phyloP scores from a whole-genome alignment of 1,140 invertebrate genomes.

The Luehdorfia chinensis region DNA sequence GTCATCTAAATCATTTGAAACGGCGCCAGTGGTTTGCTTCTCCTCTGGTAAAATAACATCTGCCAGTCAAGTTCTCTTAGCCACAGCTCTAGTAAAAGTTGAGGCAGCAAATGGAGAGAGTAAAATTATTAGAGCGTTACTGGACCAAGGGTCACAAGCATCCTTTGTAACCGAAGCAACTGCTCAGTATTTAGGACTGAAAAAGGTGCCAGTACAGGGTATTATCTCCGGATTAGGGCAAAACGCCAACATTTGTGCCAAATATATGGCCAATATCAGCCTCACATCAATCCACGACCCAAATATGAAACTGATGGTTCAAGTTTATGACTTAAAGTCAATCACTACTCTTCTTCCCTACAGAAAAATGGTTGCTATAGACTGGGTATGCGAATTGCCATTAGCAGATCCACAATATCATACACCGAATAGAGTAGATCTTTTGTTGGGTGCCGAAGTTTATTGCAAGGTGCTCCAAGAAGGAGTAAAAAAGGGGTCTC shows the following conservation, averaged over 20 bases:
- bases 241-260: not conserved
- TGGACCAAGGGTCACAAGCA: conserved; percentile 15
- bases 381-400: not conserved
- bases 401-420: not conserved
- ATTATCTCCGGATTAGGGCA: conserved; percentile 8
- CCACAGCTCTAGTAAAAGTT: conserved; percentile 22
- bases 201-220: not conserved
- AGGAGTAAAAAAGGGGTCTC: not conserved
- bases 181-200: conserved; percentile 5
- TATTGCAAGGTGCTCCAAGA: not conserved
- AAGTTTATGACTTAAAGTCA: not conserved
- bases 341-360: not conserved
- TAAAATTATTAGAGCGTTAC: conserved; percentile 15
- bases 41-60: no score
- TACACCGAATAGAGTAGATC: no score
- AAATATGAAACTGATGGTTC: not conserved
- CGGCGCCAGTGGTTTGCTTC: no score
- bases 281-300: not conserved
- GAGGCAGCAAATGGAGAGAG: conserved; percentile 14
- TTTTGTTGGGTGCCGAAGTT: not conserved
- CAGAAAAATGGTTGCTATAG: not conserved
- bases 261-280: not conserved
- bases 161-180: conserved; percentile 12
- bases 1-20: no score
- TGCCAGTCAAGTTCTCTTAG: no score